Base-by-base conservation (phyloP, 2,113 vertebrate genomes). In the Tachysurus vachellii region DNA sequence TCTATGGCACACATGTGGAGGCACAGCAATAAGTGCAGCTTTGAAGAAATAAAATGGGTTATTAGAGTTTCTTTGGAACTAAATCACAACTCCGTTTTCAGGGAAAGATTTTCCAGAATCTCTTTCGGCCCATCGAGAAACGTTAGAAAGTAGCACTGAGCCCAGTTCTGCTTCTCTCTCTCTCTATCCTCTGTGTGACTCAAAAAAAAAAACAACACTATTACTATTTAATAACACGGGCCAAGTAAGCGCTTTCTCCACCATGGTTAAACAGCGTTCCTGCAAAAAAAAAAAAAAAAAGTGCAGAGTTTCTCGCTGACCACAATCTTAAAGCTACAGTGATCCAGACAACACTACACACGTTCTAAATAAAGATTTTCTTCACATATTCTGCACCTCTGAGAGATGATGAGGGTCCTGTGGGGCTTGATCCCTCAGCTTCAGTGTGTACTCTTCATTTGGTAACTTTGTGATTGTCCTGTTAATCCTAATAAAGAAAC, bases 401-500 rank as follows among this genome's bases (percentile, higher is more conserved):
- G 91, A 91, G 90, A 90, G 91, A 91, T 89, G 86, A 66, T 87
- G 82, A 83, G 88, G 79, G 57, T 83, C 19, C 85, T 90, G 91
- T 91, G 88, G 90, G 91, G 1, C 90, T 88, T 89, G 89, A 90
- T 90, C 94, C 89, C 83, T 64, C 95, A 93, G 90, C 89, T 94
- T 94, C 92, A 93, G 95, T 95, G 94, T 96, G 94, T 96, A 94
- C 94, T 95, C 94, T 95, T 94, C 92, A 93, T 96, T 97, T 96
- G 96, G 95, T 96, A 96, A 95, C 91, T 89, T 92, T 95, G 96
- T 97, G 95, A 95, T 94, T 86, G 95, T 97, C 94, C 95, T 96
- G 95, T 96, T 96, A 94, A 91, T 88, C 90, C 90, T 88, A 91
- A 93, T 94, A 93, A 94, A 94, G 91, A 94, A 94, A 57, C 80